Percentiles rank a stretch among this genome's conserved stretches.
Evolutionary conservation across 1,140 invertebrate species (phyloP).

Genomic region (Hycleus cichorii): DNA sequence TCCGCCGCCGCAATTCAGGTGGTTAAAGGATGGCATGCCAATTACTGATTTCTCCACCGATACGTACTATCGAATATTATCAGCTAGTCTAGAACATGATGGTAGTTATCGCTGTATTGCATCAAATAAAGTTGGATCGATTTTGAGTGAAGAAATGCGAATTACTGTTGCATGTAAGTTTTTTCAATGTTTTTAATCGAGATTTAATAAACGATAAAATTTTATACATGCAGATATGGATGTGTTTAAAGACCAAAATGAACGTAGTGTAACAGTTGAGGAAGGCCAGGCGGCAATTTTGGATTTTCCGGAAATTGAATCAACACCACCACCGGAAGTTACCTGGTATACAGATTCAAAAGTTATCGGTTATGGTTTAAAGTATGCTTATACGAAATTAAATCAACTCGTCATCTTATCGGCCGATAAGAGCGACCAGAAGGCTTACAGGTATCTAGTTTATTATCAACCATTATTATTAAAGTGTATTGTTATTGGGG

Average conservation of each 20-base stretch:
- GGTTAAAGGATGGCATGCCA: constrained; percentile 76
- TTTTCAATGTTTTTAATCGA: background rate
- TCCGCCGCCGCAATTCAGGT: constrained; percentile 80
- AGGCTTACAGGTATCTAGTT: constrained; percentile 47
- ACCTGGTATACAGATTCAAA: constrained; percentile 74
- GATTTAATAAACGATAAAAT: no score
- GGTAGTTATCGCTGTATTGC: constrained; percentile 88
- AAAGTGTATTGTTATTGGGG: no score
- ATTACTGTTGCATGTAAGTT: constrained; percentile 86
- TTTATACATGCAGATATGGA: constrained; percentile 64
- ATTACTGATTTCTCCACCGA: constrained; percentile 68
- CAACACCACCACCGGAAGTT: constrained; percentile 72
- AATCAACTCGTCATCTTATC: constrained; percentile 77
- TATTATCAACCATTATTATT: no score
- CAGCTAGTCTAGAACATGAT: constrained; percentile 67
- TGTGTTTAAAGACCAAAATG: constrained; percentile 62
- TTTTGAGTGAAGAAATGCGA: constrained; percentile 80
- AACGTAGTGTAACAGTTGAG: constrained; percentile 59
- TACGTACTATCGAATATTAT: constrained; percentile 73
- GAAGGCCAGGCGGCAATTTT: constrained; percentile 76
- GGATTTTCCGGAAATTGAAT: constrained; percentile 71
- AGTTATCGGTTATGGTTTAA: constrained; percentile 64
- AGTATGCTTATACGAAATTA: constrained; percentile 66
- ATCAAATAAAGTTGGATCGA: constrained; percentile 79
- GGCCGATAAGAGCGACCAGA: constrained; percentile 61